Conservation (phyloP, 2,797 vertebrate species). For the Varecia variegata region DNA sequence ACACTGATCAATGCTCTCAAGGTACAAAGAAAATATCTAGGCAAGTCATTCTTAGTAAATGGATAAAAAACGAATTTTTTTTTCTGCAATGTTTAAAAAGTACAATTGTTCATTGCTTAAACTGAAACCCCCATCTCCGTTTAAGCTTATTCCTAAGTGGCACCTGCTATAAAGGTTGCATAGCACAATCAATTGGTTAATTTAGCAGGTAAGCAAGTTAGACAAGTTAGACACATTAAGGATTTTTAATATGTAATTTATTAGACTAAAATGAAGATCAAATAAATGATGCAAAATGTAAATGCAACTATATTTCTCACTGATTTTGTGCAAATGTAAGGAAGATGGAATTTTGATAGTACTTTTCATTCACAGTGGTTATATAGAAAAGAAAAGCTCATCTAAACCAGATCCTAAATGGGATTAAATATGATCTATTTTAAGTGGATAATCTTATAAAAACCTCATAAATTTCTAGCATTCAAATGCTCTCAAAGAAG, state of each 20-base stretch:
- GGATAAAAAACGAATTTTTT: not conserved
- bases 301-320: slow-evolving; percentile 1
- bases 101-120: not conserved
- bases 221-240: not conserved
- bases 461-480: slow-evolving; percentile 41
- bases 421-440: slow-evolving; percentile 60
- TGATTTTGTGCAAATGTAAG: slow-evolving; percentile 41
- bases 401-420: slow-evolving; percentile 58
- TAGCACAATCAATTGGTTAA: not conserved
- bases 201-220: slow-evolving; percentile 16
- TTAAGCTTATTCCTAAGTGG: slow-evolving; percentile 13
- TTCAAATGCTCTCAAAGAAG: slow-evolving; percentile 21
- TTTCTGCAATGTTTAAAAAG: slow-evolving; percentile 19
- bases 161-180: not conserved
- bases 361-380: slow-evolving; percentile 38
- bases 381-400: slow-evolving; percentile 38
- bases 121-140: not conserved
- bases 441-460: slow-evolving; percentile 61
- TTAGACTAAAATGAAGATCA: slow-evolving; percentile 32
- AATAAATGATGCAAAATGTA: not conserved
- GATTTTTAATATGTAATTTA: slow-evolving; percentile 29
- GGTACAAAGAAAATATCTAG: slow-evolving; percentile 27
- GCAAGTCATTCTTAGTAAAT: slow-evolving; percentile 27
- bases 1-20: not conserved
- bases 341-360: slow-evolving; percentile 46